These are phyloP conservation scores for Aleiodes alternator DNA, from an alignment of 2,888 invertebrate species.

Conservation along the genomic window DNA sequence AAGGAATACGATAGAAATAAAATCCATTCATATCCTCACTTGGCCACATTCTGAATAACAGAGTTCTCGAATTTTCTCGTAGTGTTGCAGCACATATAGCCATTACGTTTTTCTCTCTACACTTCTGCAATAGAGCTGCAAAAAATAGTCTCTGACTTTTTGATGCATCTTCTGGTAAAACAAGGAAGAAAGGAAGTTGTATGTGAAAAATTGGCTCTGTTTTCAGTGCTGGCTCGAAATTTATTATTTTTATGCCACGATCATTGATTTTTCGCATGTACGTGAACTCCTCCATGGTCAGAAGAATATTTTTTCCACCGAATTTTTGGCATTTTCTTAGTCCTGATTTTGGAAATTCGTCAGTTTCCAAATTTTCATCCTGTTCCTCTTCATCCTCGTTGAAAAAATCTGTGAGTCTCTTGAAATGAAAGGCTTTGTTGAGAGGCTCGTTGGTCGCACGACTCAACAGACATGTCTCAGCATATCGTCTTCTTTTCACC, in stretches of 20 bases:
- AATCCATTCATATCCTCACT: slow-evolving; percentile 33
- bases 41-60: slow-evolving; percentile 36
- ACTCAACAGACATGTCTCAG: background rate
- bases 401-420: background rate
- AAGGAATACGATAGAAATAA: slow-evolving; percentile 34
- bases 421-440: slow-evolving; percentile 12
- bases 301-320: slow-evolving; percentile 16
- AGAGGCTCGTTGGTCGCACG: slow-evolving; percentile 41
- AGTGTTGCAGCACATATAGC: slow-evolving; percentile 36
- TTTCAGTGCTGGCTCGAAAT: slow-evolving; percentile 6
- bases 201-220: slow-evolving; percentile 17
- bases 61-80: background rate
- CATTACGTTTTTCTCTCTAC: slow-evolving; percentile 11
- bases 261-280: background rate
- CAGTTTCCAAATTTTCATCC: background rate
- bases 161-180: slow-evolving; percentile 5
- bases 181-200: slow-evolving; percentile 17
- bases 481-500: background rate
- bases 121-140: slow-evolving; percentile 8
- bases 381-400: slow-evolving; percentile 19
- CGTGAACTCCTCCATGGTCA: slow-evolving; percentile 11
- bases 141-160: slow-evolving; percentile 29
- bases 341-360: background rate
- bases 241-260: slow-evolving; percentile 35
- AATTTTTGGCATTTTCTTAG: background rate